These are phyloP conservation scores for Drosophila aff. DNA, from an alignment of 1,140 invertebrate genomes.

Conservation along the genomic window DNA sequence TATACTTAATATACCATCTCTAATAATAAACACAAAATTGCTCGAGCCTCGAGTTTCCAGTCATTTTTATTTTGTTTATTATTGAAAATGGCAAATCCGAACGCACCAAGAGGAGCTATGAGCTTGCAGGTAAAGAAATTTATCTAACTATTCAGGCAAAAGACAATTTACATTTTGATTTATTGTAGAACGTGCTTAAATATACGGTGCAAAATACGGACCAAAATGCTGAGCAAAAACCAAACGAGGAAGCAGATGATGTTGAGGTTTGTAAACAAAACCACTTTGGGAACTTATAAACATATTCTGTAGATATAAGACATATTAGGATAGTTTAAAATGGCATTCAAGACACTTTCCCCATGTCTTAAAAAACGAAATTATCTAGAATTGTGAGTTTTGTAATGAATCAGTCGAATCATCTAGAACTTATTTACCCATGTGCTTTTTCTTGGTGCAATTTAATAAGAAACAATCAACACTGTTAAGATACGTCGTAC, in stretches of 20 bases:
- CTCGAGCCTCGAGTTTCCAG: neutral
- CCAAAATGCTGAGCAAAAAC: neutral
- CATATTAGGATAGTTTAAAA: neutral
- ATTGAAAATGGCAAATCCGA: slow-evolving; percentile 27
- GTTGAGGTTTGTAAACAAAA: slow-evolving; percentile 33
- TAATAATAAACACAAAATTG: slow-evolving; percentile 6
- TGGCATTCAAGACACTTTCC: no score
- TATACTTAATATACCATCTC: neutral
- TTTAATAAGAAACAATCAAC: neutral
- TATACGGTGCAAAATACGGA: slow-evolving; percentile 38
- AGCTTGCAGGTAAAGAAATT: slow-evolving; percentile 50
- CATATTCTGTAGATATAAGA: neutral
- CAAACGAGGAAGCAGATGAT: slow-evolving; percentile 23
- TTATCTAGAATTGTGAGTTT: neutral
- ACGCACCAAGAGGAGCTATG: slow-evolving; percentile 35
- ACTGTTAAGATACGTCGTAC: no score
- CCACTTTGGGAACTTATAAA: neutral
- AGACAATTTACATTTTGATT: neutral
- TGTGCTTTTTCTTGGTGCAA: neutral
- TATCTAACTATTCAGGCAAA: neutral
- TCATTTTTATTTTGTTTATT: neutral
- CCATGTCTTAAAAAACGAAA: neutral
- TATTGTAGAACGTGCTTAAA: slow-evolving; percentile 53
- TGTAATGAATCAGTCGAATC: slow-evolving; percentile 16
- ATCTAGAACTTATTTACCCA: slow-evolving; percentile 21